Base-by-base conservation (phyloP, 1,140 invertebrate species). In the Philopotamus ludificatus region DNA sequence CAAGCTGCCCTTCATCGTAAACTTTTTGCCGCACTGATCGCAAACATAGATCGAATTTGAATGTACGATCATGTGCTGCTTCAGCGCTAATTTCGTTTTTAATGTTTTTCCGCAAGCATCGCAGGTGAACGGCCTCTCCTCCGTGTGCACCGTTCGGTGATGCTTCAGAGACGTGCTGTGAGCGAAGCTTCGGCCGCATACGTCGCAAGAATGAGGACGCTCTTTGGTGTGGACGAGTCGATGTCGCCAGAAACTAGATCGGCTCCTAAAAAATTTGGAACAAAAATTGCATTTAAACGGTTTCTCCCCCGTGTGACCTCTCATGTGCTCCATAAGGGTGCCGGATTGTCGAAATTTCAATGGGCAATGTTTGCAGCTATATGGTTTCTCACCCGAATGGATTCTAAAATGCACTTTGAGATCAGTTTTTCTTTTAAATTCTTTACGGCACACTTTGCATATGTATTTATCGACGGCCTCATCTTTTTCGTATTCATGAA, bases 131-230 rank as follows among this genome's bases (percentile, higher is more conserved):
- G 63, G 57, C 21, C 50, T 9, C 2, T 59, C 60, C 4, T 57
- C 51, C 1, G 58, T 47, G 23, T 71, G 66, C 18, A 76, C 73
- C 1, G 78, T 72, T 68, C 78, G 79, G 63, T 85, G 83, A 1
- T 83, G 81, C 55, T 80, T 82, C 0, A 85, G 70, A 0, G 81
- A 58, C 8, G 58, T 59, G 8, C 51, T 55, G 58, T 66, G 59
- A 63, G 84, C 85, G 72, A 89, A 89, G 4, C 85, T 79, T 76
- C 90, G 90, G 3, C 81, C 76, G 73, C 89, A 91, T 3, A 70
- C 28, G 1, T 72, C 60, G 64, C 77, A 80, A 4, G 70, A 57
- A 64, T 76, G 76, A 2, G 76, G 76, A 71, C 74, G 66, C 75
- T 77, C n/a, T 73, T 77, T 49, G 4, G 77, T 79, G 49, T 81